Evolutionary conservation across 2,113 vertebrate species (phyloP).

Genomic region (Gasterosteus nipponicus): DNA sequence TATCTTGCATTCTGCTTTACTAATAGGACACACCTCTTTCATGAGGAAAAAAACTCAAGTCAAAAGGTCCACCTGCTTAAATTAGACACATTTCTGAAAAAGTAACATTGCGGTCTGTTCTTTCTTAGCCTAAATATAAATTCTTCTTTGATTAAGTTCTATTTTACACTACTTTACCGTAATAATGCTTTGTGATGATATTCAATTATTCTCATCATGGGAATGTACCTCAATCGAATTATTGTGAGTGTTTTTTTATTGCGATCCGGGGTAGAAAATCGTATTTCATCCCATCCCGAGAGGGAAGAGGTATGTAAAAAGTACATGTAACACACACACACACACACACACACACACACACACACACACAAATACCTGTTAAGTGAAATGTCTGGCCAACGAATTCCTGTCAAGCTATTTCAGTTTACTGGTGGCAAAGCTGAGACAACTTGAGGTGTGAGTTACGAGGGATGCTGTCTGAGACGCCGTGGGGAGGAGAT

Average conservation of each 20-base stretch:
- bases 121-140: not conserved
- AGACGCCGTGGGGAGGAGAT: slow-evolving; percentile 51
- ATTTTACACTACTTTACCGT: not conserved
- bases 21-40: not conserved
- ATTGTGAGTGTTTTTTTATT: too few species aligned
- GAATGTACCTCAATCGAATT: too few species aligned
- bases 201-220: not conserved
- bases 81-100: not conserved
- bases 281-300: not conserved
- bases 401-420: slow-evolving; percentile 23
- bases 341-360: not conserved
- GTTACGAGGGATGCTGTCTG: slow-evolving; percentile 58
- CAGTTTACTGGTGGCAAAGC: slow-evolving; percentile 9
- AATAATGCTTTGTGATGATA: not conserved
- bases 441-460: slow-evolving; percentile 45
- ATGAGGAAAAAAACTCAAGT: not conserved
- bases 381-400: slow-evolving; percentile 12
- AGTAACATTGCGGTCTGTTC: not conserved
- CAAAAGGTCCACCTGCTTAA: not conserved
- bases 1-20: not conserved
- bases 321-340: not conserved
- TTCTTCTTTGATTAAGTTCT: not conserved
- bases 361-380: not conserved
- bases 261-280: too few species aligned
- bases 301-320: not conserved